Percentiles rank a stretch among this genome's conserved stretches.
phyloP scores from a whole-genome alignment of 2,113 vertebrate genomes.

The Eidolon helvum region DNA sequence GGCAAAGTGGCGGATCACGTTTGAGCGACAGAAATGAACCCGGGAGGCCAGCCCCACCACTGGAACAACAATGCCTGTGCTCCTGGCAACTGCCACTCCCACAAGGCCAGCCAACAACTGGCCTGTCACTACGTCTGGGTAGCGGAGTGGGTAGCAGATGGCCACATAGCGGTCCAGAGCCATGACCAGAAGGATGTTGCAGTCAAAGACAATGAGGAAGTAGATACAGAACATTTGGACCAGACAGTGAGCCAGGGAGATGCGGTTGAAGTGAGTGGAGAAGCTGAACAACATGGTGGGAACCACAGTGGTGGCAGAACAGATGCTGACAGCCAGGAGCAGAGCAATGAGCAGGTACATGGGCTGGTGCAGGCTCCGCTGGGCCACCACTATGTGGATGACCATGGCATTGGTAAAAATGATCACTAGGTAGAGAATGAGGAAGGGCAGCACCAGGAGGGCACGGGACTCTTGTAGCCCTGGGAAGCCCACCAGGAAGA shows the following conservation, averaged over 20 bases:
- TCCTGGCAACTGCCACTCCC: not conserved
- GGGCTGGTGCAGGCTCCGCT: constrained; percentile 81
- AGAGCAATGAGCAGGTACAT: constrained; percentile 85
- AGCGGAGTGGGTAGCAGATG: constrained; percentile 84
- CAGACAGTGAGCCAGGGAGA: constrained; percentile 83
- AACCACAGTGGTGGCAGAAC: constrained; percentile 72
- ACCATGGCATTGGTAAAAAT: not conserved
- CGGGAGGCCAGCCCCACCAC: constrained; percentile 60
- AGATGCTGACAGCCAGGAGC: constrained; percentile 81
- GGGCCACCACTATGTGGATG: constrained; percentile 48
- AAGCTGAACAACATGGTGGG: constrained; percentile 82
- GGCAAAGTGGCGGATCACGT: constrained; percentile 72
- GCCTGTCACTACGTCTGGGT: constrained; percentile 62
- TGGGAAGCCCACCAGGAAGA: constrained; percentile 61
- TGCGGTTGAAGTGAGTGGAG: constrained; percentile 67
- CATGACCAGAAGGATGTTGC: constrained; percentile 77
- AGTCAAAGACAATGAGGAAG: constrained; percentile 73
- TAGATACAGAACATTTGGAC: constrained; percentile 89
- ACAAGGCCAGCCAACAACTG: constrained; percentile 26
- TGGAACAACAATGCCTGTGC: not conserved
- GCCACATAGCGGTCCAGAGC: constrained; percentile 81
- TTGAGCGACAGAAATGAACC: constrained; percentile 66
- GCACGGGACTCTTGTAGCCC: not conserved
- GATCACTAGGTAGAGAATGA: constrained; percentile 39
- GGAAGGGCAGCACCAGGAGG: constrained; percentile 52